These are phyloP conservation scores for Mylabris phalerata DNA, from an alignment of 1,140 invertebrate species.

Conservation along the genomic window DNA sequence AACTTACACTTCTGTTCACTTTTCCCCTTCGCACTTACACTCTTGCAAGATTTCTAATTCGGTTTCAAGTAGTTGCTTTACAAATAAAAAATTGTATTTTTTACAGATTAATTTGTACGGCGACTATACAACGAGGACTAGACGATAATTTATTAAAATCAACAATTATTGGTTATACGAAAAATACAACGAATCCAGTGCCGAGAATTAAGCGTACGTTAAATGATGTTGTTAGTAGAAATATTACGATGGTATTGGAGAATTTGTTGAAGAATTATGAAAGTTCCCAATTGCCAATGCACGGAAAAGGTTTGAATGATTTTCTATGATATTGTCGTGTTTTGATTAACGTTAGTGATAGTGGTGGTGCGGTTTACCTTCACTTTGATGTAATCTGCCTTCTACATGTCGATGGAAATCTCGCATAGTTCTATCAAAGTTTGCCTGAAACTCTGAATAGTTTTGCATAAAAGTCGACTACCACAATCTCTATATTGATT, in stretches of 20 bases:
- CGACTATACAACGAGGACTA: background rate
- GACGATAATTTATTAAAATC: background rate
- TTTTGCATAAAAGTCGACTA: too few species aligned
- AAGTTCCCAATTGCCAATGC: constrained; percentile 78
- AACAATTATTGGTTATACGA: constrained; percentile 4
- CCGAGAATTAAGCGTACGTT: constrained; percentile 44
- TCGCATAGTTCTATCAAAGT: too few species aligned
- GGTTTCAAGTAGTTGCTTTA: constrained; percentile 5
- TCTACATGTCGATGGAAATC: too few species aligned
- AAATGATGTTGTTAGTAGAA: constrained; percentile 66
- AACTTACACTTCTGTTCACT: background rate
- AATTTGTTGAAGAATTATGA: constrained; percentile 86
- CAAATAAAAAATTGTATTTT: too few species aligned
- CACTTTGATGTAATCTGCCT: too few species aligned
- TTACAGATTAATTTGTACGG: background rate
- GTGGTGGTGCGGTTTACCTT: too few species aligned
- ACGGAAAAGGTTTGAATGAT: constrained; percentile 59
- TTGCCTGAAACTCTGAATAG: too few species aligned
- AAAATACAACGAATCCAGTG: background rate
- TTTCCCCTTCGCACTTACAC: too few species aligned
- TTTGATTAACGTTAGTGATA: too few species aligned
- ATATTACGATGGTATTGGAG: constrained; percentile 77
- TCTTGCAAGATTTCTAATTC: background rate
- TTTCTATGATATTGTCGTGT: background rate
- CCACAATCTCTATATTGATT: too few species aligned